phyloP scores from a whole-genome alignment of 2,113 vertebrate species.

The Podarcis raffonei region DNA sequence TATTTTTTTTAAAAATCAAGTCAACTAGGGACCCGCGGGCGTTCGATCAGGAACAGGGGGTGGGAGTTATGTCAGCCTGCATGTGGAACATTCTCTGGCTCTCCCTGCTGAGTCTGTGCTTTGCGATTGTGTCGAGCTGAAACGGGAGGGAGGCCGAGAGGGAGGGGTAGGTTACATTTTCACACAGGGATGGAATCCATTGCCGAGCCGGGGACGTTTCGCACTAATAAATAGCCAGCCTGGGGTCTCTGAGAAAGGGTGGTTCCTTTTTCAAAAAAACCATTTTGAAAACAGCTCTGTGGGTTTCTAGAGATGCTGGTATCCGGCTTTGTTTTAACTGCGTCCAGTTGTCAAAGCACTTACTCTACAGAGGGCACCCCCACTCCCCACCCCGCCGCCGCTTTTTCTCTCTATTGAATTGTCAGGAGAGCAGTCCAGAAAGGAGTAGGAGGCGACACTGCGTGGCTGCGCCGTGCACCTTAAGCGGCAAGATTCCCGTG shows the following conservation, averaged over 20 bases:
- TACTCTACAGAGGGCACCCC: not conserved
- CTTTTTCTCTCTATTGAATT: not conserved
- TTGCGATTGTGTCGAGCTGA: not conserved
- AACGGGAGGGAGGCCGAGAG: not conserved
- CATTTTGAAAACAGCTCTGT: not conserved
- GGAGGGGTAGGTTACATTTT: not conserved
- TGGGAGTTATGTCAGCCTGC: not conserved
- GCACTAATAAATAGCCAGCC: not conserved
- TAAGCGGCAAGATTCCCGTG: not conserved
- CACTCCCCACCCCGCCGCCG: rapidly evolving
- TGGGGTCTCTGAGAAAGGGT: not conserved
- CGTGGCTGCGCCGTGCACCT: not conserved
- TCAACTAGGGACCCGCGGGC: not conserved
- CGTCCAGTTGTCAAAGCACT: not conserved
- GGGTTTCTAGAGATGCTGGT: not conserved
- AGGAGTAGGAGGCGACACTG: not conserved
- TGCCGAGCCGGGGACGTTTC: not conserved
- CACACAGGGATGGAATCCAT: not conserved
- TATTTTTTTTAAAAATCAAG: not conserved
- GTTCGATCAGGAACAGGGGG: not conserved
- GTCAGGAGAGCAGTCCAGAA: not conserved
- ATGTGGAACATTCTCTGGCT: conserved; percentile 1
- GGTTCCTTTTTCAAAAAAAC: too few species aligned
- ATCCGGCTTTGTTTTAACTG: not conserved
- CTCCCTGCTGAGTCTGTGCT: not conserved